phyloP scores from a whole-genome alignment of 2,797 vertebrate species.

The Kryptopterus vitreolus region DNA sequence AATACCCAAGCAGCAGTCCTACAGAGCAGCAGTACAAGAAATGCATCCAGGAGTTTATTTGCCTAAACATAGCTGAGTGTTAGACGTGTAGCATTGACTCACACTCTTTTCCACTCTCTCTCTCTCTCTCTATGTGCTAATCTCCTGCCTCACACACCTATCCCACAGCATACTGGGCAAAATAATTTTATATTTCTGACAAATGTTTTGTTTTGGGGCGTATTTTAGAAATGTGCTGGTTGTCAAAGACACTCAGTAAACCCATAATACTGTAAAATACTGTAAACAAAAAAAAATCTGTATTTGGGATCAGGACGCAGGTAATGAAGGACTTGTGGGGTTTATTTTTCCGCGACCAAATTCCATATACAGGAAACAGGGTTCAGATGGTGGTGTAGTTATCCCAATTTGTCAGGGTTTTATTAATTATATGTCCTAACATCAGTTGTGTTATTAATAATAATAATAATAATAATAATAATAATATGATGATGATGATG shows the following conservation, averaged over 20 bases:
- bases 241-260: neutral
- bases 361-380: neutral
- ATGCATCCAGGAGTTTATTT: slow-evolving; percentile 98
- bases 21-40: slow-evolving; percentile 96
- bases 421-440: neutral
- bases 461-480: neutral
- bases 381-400: slow-evolving; percentile 5
- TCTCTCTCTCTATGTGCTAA: slow-evolving; percentile 1
- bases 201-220: neutral
- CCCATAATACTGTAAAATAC: neutral
- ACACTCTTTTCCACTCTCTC: slow-evolving; percentile 21
- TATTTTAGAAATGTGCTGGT: neutral
- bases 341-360: neutral
- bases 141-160: slow-evolving; percentile 1
- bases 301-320: too few species aligned
- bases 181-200: neutral
- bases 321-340: neutral
- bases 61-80: slow-evolving; percentile 90
- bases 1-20: slow-evolving; percentile 89
- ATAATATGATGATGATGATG: neutral
- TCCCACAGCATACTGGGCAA: neutral
- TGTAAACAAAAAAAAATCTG: neutral
- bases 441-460: too few species aligned
- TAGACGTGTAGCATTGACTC: slow-evolving; percentile 63
- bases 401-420: slow-evolving; percentile 8